phyloP scores from a whole-genome alignment of 2,888 invertebrate species.

The Synergus laeviventris region DNA sequence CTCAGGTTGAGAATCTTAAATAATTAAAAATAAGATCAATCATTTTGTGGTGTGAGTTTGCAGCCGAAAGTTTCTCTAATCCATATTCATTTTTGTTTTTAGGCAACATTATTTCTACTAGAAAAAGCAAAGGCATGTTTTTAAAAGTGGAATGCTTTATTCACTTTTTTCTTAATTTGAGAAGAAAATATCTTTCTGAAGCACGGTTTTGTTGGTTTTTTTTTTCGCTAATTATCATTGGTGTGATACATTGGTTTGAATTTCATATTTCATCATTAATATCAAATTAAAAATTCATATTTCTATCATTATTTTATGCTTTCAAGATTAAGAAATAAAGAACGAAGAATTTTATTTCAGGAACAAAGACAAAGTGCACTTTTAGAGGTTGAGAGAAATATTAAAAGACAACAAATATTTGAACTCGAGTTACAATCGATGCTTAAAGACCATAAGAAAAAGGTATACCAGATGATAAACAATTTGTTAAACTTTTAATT shows the following conservation, averaged over 20 bases:
- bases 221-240: slow-evolving; percentile 17
- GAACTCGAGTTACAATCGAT: slow-evolving; percentile 82
- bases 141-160: slow-evolving; percentile 71
- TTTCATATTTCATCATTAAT: slow-evolving; percentile 40
- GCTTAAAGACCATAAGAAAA: slow-evolving; percentile 81
- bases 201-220: neutral
- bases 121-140: slow-evolving; percentile 80
- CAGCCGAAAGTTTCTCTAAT: slow-evolving; percentile 23
- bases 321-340: neutral
- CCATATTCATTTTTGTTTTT: slow-evolving; percentile 75
- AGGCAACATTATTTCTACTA: slow-evolving; percentile 80
- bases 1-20: slow-evolving; percentile 67
- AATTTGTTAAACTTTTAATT: neutral
- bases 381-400: slow-evolving; percentile 80
- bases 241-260: slow-evolving; percentile 36
- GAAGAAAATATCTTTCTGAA: neutral
- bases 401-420: slow-evolving; percentile 81
- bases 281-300: neutral
- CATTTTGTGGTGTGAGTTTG: neutral
- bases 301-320: neutral
- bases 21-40: neutral
- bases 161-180: slow-evolving; percentile 61
- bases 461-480: slow-evolving; percentile 71
- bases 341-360: slow-evolving; percentile 66
- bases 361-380: slow-evolving; percentile 78